A percentile compares a stretch with the other conserved stretches of the same genome.
These are phyloP conservation scores for Brachionus manjavacas DNA, from an alignment of 1,140 invertebrate species.

Conservation along the genomic window DNA sequence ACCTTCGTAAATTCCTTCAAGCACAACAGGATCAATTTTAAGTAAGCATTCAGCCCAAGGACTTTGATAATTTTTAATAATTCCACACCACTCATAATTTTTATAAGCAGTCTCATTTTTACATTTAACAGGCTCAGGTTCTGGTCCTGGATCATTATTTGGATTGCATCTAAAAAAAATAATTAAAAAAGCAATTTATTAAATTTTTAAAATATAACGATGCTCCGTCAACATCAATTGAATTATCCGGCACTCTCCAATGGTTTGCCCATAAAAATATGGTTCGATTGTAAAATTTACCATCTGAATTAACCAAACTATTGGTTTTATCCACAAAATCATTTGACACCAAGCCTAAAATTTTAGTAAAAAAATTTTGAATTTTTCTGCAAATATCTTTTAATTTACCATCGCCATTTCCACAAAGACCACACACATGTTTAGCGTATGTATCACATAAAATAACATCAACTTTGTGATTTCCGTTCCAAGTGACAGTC, in stretches of 20 bases:
- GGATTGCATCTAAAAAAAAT: not conserved
- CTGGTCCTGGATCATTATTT: not conserved
- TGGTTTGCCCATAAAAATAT: not conserved
- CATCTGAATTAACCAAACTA: not conserved
- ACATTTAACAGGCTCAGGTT: not conserved
- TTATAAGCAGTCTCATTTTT: not conserved
- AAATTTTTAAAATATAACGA: not conserved
- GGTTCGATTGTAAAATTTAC: not conserved
- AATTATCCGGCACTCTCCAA: slow-evolving; percentile 34
- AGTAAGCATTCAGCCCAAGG: slow-evolving; percentile 10
- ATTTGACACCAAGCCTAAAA: not conserved
- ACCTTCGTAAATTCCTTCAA: not conserved
- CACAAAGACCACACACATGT: slow-evolving; percentile 35
- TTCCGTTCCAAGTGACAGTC: slow-evolving; percentile 28
- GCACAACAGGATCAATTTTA: not conserved
- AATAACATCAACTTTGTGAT: slow-evolving; percentile 27
- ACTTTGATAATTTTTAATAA: not conserved
- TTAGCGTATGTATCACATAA: slow-evolving; percentile 15
- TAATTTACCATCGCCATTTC: slow-evolving; percentile 12
- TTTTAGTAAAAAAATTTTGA: not conserved
- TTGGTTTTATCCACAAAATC: slow-evolving; percentile 31
- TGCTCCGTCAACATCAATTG: not conserved
- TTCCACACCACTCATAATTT: slow-evolving; percentile 18
- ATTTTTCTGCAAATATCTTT: not conserved
- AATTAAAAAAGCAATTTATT: not conserved